A percentile compares a stretch with the other conserved stretches of the same genome.
These are phyloP conservation scores for Phallusia fumigata DNA, from an alignment of 23 tunicate species.

Conservation along the genomic window DNA sequence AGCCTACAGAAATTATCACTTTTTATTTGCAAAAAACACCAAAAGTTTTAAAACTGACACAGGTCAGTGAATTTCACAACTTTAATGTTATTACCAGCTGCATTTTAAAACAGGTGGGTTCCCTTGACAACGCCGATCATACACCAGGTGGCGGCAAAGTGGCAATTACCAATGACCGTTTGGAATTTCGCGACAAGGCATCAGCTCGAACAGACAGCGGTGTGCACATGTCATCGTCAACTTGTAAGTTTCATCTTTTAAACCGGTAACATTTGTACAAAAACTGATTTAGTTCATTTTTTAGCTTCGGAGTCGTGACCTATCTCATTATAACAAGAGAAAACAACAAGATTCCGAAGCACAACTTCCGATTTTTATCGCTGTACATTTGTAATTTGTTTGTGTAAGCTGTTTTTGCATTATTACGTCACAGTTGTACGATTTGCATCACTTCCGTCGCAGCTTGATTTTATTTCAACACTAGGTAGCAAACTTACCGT, in stretches of 20 bases:
- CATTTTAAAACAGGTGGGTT: constrained; percentile 31
- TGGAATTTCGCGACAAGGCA: constrained; percentile 33
- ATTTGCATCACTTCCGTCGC: too few species aligned
- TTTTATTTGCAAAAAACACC: neutral
- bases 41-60: too few species aligned
- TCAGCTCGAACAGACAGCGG: constrained; percentile 41
- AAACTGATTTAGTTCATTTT: too few species aligned
- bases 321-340: neutral
- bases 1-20: too few species aligned
- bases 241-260: neutral
- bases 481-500: too few species aligned
- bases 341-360: neutral
- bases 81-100: neutral
- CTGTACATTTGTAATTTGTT: too few species aligned
- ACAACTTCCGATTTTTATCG: too few species aligned
- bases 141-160: constrained; percentile 82
- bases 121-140: constrained; percentile 63
- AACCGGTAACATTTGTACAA: too few species aligned
- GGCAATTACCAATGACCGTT: constrained; percentile 40
- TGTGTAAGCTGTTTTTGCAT: too few species aligned
- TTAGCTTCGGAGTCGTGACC: neutral
- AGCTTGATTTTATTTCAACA: too few species aligned
- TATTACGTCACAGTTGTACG: too few species aligned
- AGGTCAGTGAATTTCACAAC: neutral
- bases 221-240: constrained; percentile 2